phyloP scores from a whole-genome alignment of 2,113 vertebrate genomes.

The Burhinus bistriatus region DNA sequence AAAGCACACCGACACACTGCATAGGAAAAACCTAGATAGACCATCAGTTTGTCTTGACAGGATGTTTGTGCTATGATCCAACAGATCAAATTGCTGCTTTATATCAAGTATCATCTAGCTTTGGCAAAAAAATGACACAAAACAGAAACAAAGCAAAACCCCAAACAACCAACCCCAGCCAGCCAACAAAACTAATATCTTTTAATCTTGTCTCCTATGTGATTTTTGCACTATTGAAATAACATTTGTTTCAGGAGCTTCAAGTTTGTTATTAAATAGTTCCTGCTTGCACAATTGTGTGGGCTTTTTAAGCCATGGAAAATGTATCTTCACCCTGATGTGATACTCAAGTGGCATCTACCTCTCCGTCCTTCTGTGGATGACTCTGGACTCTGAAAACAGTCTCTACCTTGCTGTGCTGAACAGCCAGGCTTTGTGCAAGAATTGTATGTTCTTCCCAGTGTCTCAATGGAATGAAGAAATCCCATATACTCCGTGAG shows the following conservation, averaged over 20 bases:
- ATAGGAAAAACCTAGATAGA: neutral
- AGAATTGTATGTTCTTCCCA: neutral
- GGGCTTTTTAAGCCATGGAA: neutral
- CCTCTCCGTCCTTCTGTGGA: neutral
- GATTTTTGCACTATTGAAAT: neutral
- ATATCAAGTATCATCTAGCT: neutral
- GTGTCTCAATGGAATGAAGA: neutral
- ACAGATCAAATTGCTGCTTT: neutral
- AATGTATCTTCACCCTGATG: neutral
- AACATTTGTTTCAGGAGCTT: neutral
- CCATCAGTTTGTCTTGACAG: neutral
- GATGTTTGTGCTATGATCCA: conserved; percentile 38
- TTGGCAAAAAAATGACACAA: neutral
- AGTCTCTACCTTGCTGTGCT: neutral
- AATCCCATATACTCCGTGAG: neutral
- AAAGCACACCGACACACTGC: neutral
- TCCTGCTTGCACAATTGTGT: neutral
- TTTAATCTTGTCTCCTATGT: neutral
- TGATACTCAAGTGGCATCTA: neutral
- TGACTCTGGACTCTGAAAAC: neutral
- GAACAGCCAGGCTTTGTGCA: neutral
- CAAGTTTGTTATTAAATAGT: neutral
- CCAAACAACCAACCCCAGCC: neutral
- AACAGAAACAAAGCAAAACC: neutral
- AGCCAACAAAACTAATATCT: neutral